phyloP scores from a whole-genome alignment of 2,888 invertebrate genomes.

The Tortrix viridana region DNA sequence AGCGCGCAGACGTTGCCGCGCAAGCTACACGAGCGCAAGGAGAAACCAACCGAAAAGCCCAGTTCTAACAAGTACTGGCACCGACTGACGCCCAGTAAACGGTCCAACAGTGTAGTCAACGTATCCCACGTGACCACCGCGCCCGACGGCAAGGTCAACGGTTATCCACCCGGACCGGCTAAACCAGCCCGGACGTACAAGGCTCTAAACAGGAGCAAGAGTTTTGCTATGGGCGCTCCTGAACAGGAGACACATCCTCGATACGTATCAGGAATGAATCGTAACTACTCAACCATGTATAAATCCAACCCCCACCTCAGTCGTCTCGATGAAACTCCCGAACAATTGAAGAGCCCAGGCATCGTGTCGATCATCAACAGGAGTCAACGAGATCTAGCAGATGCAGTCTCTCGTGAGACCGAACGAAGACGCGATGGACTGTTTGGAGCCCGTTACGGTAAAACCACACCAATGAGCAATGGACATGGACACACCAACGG shows the following conservation, averaged over 20 bases:
- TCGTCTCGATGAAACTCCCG: conserved; percentile 87
- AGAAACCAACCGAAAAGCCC: conserved; percentile 73
- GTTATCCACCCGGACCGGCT: conserved; percentile 85
- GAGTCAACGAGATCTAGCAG: conserved; percentile 91
- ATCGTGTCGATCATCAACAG: conserved; percentile 93
- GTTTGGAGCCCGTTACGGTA: conserved; percentile 83
- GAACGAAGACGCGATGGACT: conserved; percentile 80
- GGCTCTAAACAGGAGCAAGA: conserved; percentile 91
- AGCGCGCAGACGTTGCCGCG: conserved; percentile 92
- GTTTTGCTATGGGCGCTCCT: conserved; percentile 91
- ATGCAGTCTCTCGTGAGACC: conserved; percentile 82
- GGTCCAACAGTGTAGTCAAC: conserved; percentile 86
- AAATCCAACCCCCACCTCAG: conserved; percentile 92
- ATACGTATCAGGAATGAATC: conserved; percentile 75
- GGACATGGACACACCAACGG: conserved; percentile 80
- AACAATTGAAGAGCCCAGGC: conserved; percentile 92
- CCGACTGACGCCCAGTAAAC: conserved; percentile 80
- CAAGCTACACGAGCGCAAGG: conserved; percentile 82
- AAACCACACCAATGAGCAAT: conserved; percentile 80
- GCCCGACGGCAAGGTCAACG: conserved; percentile 73
- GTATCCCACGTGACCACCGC: conserved; percentile 79
- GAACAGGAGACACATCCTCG: conserved; percentile 79
- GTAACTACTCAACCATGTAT: conserved; percentile 85
- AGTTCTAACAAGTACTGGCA: conserved; percentile 77
- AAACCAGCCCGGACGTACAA: conserved; percentile 92